Evolutionary conservation across 2,888 invertebrate species (phyloP).

Genomic region (Xylota sylvarum): DNA sequence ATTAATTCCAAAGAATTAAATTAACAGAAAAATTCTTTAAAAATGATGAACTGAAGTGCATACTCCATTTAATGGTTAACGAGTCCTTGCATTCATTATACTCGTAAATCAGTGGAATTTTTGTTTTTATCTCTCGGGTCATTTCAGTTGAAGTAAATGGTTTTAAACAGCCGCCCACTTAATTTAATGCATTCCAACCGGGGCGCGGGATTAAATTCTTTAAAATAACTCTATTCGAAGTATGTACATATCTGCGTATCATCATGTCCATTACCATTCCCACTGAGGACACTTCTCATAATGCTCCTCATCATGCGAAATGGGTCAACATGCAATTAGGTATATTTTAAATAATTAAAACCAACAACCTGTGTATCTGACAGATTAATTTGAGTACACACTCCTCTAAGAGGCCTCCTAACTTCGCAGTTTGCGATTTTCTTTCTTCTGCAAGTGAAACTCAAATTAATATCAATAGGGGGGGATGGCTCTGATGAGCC

Average conservation of each 20-base stretch:
- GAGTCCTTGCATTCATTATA: no score
- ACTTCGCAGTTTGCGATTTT: not conserved
- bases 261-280: not conserved
- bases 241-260: no score
- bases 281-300: not conserved
- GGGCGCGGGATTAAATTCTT: no score
- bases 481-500: not conserved
- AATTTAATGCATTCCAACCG: no score
- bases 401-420: not conserved
- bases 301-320: not conserved
- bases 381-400: slow-evolving; percentile 44
- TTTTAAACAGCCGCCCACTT: no score
- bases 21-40: no score
- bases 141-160: no score
- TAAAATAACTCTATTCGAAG: not conserved
- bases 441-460: not conserved
- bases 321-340: slow-evolving; percentile 35
- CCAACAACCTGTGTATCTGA: slow-evolving; percentile 43
- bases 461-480: not conserved
- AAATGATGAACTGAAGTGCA: no score
- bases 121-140: no score
- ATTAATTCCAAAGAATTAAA: no score
- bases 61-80: not conserved
- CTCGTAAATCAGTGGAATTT: no score
- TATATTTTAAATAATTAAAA: slow-evolving; percentile 25